phyloP scores from a whole-genome alignment of 2,113 vertebrate genomes.

The Platysteira castanea region DNA sequence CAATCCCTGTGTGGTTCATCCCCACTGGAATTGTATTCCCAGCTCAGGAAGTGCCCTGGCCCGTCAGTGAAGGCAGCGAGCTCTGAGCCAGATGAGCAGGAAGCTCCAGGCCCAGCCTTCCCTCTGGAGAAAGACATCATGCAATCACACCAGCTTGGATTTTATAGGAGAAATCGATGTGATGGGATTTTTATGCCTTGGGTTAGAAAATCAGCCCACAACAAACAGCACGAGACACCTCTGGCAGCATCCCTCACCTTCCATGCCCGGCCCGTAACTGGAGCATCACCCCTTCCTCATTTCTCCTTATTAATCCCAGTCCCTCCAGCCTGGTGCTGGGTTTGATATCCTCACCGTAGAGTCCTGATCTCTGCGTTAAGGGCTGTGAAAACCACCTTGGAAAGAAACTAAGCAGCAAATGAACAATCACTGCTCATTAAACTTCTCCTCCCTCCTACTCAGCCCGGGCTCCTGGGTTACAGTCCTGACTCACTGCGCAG shows the following conservation, averaged over 20 bases:
- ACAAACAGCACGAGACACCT: not conserved
- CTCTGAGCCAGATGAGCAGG: not conserved
- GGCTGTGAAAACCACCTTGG: not conserved
- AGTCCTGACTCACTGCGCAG: slow-evolving; percentile 3
- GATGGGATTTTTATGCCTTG: not conserved
- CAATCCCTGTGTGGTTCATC: not conserved
- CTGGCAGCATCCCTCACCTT: not conserved
- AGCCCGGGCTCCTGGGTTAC: slow-evolving; percentile 8
- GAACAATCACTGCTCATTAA: slow-evolving; percentile 31
- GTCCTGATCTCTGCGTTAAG: not conserved
- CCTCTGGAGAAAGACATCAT: not conserved
- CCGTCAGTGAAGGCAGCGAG: not conserved
- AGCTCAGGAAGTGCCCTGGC: fast-evolving
- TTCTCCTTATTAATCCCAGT: not conserved
- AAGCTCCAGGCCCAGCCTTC: not conserved
- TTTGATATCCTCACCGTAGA: not conserved
- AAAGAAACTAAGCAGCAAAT: not conserved
- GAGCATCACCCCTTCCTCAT: not conserved
- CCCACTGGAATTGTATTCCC: not conserved
- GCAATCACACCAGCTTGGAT: not conserved
- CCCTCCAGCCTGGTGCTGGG: not conserved
- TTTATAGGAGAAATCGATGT: not conserved
- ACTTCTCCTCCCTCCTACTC: slow-evolving; percentile 44
- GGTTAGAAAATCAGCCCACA: not conserved
- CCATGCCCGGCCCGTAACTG: not conserved